Evolutionary conservation across 1,140 invertebrate species (phyloP), one percentile per base, ranked within the genome.

Genomic region (Ridgeia piscesae): DNA sequence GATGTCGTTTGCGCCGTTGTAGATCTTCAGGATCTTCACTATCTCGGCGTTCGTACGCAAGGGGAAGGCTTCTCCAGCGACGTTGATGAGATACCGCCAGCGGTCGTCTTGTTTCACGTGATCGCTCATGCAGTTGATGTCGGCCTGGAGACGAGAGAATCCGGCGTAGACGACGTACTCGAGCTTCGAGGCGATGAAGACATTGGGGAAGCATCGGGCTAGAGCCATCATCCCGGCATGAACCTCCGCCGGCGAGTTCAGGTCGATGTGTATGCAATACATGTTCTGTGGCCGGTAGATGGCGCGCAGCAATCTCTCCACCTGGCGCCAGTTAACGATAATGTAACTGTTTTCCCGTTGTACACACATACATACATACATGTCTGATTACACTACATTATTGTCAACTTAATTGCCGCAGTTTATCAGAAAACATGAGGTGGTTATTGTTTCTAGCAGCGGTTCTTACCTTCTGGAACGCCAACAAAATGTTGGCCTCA

Each of bases 211-310:
- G 92, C 95, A 95, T 1, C 91, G 33, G 4, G 93, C 94, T 50
- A 93, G 35, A 0, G 48, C 34, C 90, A n/a, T 14, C 35, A 93
- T 92, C 0, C 93, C 93, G n/a, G 92, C 90, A 89, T 92, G 92
- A 31, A 95, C 31, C 17, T 77, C 91, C 9, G 17, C 11, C 4
- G 89, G 14, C 33, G 94, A 89, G 58, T 95, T 94, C 1, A n/a
- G 35, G 92, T 95, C 95, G 4, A 94, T 89, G 92, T 95, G 94
- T 33, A 95, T 91, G 89, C 95, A 95, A 92, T 95, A 95, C 33
- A 93, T 92, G 92, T 95, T 95, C 34, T 95, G 94, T 31, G 94
- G 94, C 77, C 94, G 93, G 92, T 94, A 95, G 77, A 95, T 93
- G 8, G 93, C 92, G 33, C 94, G 91, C 34, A 95, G 89, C 88